Base-by-base conservation (phyloP, 2,797 vertebrate species). In the Urosaurus nigricauda region DNA sequence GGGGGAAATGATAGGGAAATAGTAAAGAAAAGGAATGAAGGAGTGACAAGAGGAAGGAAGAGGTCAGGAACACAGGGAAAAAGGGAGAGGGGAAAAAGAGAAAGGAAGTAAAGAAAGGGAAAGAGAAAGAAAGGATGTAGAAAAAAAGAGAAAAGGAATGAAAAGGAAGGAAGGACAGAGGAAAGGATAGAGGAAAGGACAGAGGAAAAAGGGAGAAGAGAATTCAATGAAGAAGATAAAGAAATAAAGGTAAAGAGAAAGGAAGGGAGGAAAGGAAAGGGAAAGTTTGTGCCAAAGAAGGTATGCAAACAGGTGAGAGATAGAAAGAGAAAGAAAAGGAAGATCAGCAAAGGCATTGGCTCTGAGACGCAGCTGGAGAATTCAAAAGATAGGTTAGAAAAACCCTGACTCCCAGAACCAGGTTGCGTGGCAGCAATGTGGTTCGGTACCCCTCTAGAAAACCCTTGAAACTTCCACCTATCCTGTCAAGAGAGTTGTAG, bases 361-460 rank as follows among this genome's bases (percentile, higher is more conserved):
- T 16, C 12, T n/a, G 19, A n/a, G 24, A 75, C 43, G 26, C 19
- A 65, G 63, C 79, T 84, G 65, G 58, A 91, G 91, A 91, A 93
- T 75, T 91, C 43, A 29, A 91, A 95, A 92, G 85, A 93, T 87
- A 96, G 88, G 92, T 90, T 94, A 93, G 74, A 86, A 85, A 0
- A 87, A 93, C 87, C 89, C 7, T 2, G 85, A 94, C 91, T 83
- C 43, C 88, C 89, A 43, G 5, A 85, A 79, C 47, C 0, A 26
- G 1, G 89, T 85, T 19, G 56, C 81, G 63, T 71, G 53, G 47
- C 26, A n/a, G 47, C 19, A 56, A 83, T 26, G 26, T 21, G 32
- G 53, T 29, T 68, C 26, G 51, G 51, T 9, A 29, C 1, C 73
- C 5, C 40, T 3, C 7, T 71, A 68, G 90, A 87, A 80, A 87